These are phyloP conservation scores for Thomomys bottae DNA, from an alignment of 2,113 vertebrate species.

Conservation along the genomic window DNA sequence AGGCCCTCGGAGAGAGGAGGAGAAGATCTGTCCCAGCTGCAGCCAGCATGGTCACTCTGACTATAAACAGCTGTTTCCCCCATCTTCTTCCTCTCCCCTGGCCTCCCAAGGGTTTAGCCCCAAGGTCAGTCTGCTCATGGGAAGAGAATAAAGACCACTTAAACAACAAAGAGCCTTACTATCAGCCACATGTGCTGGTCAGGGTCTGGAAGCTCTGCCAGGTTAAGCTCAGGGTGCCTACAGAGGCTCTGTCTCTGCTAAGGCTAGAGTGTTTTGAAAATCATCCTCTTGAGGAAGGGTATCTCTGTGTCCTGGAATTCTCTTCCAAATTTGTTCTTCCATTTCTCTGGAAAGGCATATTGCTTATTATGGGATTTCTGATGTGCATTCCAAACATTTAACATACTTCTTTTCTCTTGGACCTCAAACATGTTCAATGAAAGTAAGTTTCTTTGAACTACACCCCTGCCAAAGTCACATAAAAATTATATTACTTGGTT, in stretches of 20 bases:
- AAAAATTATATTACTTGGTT: background rate
- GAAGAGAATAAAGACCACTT: background rate
- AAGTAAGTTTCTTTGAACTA: background rate
- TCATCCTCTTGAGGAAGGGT: background rate
- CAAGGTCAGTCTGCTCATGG: background rate
- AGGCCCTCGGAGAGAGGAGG: background rate
- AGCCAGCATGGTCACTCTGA: background rate
- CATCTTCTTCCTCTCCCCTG: background rate
- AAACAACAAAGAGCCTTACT: background rate
- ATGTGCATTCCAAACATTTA: background rate
- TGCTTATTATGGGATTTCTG: background rate
- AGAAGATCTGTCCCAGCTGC: background rate
- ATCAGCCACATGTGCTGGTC: background rate
- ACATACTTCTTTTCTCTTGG: background rate
- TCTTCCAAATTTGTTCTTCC: background rate
- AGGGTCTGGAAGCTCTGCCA: too few species aligned
- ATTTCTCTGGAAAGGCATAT: constrained; percentile 8
- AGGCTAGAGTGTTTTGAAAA: background rate
- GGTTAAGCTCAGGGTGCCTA: too few species aligned
- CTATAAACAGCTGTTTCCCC: constrained; percentile 1
- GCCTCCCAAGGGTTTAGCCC: background rate
- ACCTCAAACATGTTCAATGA: background rate
- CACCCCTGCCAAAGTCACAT: background rate
- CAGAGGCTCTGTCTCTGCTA: background rate
- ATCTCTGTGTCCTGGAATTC: background rate